These are phyloP conservation scores for Cacatua alba DNA, from an alignment of 2,113 vertebrate genomes.

Conservation along the genomic window DNA sequence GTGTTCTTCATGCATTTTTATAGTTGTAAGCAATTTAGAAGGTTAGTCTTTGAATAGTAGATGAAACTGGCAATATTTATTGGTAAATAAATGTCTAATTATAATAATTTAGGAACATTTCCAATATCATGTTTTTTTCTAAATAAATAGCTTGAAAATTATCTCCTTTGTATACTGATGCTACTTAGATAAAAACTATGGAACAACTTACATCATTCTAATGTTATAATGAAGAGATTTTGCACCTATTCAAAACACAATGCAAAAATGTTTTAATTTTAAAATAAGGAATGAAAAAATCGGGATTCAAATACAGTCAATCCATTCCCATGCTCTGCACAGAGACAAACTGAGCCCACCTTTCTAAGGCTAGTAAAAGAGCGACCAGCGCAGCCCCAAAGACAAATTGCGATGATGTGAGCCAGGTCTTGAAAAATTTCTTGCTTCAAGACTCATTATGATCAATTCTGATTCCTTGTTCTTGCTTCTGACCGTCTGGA, in stretches of 20 bases:
- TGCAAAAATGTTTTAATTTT: not conserved
- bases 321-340: not conserved
- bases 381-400: not conserved
- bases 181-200: not conserved
- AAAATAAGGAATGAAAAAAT: not conserved
- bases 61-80: conserved; percentile 58
- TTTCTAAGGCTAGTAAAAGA: not conserved
- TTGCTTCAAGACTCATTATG: not conserved
- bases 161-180: not conserved
- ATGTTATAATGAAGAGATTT: not conserved
- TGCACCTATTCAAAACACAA: not conserved
- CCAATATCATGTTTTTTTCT: not conserved
- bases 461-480: not conserved
- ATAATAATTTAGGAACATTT: conserved; percentile 62
- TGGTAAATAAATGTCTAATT: conserved; percentile 59
- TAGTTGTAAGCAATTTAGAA: conserved; percentile 15
- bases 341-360: not conserved
- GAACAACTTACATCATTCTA: not conserved
- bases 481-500: not conserved
- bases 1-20: conserved; percentile 18
- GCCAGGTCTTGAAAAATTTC: not conserved
- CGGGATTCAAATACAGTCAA: not conserved
- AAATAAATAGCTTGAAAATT: conserved; percentile 5
- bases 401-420: not conserved
- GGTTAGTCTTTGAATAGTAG: conserved; percentile 10